Conservation (phyloP, 2,797 vertebrate species). For the Xyrichtys novacula region DNA sequence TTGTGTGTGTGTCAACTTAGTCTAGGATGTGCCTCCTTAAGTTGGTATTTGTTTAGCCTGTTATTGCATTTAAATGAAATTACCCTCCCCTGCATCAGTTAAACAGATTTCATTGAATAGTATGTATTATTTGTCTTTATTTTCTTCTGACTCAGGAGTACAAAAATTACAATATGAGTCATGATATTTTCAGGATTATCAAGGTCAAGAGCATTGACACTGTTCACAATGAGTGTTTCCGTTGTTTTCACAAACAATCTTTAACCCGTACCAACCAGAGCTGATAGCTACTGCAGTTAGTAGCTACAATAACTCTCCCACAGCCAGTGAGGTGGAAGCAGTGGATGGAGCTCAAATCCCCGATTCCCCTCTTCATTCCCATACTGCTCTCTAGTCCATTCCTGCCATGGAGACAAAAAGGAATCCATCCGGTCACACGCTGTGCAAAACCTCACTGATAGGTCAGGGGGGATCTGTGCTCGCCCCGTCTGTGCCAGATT, state of each 20-base stretch:
- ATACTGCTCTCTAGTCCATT: conserved; percentile 63
- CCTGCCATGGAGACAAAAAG: conserved; percentile 70
- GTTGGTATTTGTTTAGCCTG: conserved; percentile 16
- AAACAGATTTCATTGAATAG: no score
- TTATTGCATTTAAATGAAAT: conserved; percentile 1
- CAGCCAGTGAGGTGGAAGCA: conserved; percentile 67
- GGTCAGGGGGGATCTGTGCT: conserved; percentile 60
- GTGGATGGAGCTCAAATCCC: conserved; percentile 68
- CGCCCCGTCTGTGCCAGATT: conserved; percentile 59
- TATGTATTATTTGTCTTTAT: no score
- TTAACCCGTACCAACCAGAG: conserved; percentile 42
- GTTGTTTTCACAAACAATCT: conserved; percentile 36
- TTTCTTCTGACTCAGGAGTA: no score
- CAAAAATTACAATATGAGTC: no score
- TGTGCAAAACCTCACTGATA: conserved; percentile 67
- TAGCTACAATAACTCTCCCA: conserved; percentile 79
- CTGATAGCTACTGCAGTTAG: conserved; percentile 44
- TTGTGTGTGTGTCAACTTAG: conserved; percentile 35
- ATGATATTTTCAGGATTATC: background rate
- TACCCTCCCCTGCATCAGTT: no score
- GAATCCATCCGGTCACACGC: conserved; percentile 82
- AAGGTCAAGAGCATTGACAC: background rate
- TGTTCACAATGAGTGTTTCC: conserved; percentile 13
- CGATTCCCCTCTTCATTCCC: conserved; percentile 72
- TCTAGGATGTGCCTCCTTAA: conserved; percentile 51